Evolutionary conservation across 2,888 invertebrate species (phyloP), one percentile per base, ranked within the genome.

Genomic region (Cryptus armator): DNA sequence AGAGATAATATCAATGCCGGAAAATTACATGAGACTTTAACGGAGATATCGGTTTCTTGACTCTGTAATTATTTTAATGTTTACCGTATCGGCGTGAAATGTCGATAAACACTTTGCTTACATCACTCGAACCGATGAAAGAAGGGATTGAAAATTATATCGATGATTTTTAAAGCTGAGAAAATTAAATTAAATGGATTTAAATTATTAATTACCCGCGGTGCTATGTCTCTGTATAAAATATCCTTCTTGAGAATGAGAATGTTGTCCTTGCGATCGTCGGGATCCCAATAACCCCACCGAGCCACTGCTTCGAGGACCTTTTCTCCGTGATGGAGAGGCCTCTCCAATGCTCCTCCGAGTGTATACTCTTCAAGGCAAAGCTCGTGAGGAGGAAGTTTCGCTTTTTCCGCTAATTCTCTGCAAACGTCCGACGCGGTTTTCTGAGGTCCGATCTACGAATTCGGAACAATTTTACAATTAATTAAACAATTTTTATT

Each of bases 241-340:
- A 90, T 91, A 80, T 94, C 94, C 32, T 92, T 92, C 85, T 94
- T 95, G 10, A 98, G 94, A 19, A 97, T 94, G 53, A 98, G 94
- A 92, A 97, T 96, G 92, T 98, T 98, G 89, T 97, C 96, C 92
- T 97, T 97, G 48, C 98, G 95, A 93, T 98, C 98, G n/a, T 96
- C 96, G 83, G 97, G 96, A 72, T 97, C 96, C 98, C 98, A 98
- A 90, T 97, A 97, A 1, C 97, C 96, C 98, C 99, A 98, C 74
- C 97, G 95, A 0, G 97, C 94, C 0, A 97, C 97, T 0, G 96
- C 95, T 88, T 96, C 96, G 2, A 96, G 92, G 0, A 96, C 96
- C 72, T 96, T 95, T 91, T 97, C 97, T 72, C 96, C 95, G 88
- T 97, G 96, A 93, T 98, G 98, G 1, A 98, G 94, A 0, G 97